Evolutionary conservation across 2,888 invertebrate genomes (phyloP).

Genomic region (Xanthia icteritia): DNA sequence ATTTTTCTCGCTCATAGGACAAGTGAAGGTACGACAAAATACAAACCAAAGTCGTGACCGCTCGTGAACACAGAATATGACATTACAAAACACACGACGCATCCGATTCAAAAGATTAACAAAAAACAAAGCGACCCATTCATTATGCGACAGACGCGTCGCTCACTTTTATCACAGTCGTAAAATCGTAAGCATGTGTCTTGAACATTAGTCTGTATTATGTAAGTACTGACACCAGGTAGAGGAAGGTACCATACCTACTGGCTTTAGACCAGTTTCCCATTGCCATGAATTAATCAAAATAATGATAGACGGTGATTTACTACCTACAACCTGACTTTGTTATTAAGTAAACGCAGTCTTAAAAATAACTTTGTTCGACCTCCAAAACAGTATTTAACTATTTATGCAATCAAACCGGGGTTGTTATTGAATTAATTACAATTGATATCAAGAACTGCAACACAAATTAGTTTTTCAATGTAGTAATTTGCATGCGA

Average conservation of each 20-base stretch:
- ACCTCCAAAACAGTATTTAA: slow-evolving; percentile 11
- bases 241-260: slow-evolving; percentile 19
- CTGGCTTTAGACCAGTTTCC: slow-evolving; percentile 4
- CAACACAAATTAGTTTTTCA: slow-evolving; percentile 32
- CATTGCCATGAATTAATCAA: slow-evolving; percentile 2
- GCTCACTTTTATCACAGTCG: slow-evolving; percentile 64
- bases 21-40: slow-evolving; percentile 24
- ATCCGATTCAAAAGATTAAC: slow-evolving; percentile 62
- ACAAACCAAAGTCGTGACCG: slow-evolving; percentile 51
- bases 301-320: neutral
- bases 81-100: slow-evolving; percentile 52
- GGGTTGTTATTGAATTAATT: slow-evolving; percentile 24
- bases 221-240: slow-evolving; percentile 45
- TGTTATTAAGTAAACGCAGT: slow-evolving; percentile 4
- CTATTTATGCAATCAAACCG: slow-evolving; percentile 22
- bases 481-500: slow-evolving; percentile 37
- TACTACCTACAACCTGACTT: neutral
- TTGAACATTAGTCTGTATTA: slow-evolving; percentile 45
- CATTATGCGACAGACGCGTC: slow-evolving; percentile 60
- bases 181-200: slow-evolving; percentile 59
- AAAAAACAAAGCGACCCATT: slow-evolving; percentile 61
- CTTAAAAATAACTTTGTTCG: slow-evolving; percentile 13
- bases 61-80: slow-evolving; percentile 47
- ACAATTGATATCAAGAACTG: slow-evolving; percentile 22
- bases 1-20: slow-evolving; percentile 13